These are phyloP conservation scores for Parazoanthus darwini DNA, from an alignment of 92 coral and sea anemone genomes.

Conservation along the genomic window DNA sequence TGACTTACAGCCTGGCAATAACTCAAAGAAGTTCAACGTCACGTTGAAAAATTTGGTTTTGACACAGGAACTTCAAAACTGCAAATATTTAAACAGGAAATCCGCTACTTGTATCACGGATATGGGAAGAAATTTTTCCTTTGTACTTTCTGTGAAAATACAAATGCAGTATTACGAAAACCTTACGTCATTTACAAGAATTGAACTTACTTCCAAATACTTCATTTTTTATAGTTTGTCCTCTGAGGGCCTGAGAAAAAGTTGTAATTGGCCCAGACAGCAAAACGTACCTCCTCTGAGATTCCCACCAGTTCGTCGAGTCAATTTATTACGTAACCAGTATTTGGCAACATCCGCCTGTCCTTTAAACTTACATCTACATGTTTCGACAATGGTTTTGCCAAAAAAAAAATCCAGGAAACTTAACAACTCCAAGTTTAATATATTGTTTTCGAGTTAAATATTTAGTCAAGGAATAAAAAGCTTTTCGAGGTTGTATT, in stretches of 20 bases:
- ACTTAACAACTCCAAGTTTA: no score
- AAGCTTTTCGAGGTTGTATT: no score
- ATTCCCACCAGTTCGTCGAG: background rate
- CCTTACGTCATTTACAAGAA: background rate
- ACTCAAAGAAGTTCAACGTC: background rate
- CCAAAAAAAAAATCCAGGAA: no score
- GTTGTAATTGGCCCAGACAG: background rate
- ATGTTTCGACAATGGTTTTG: background rate
- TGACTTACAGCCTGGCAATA: background rate
- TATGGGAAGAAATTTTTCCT: background rate
- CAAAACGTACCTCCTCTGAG: background rate
- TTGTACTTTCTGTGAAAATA: background rate
- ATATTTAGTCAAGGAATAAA: no score
- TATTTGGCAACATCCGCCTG: no score
- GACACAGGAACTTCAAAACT: background rate
- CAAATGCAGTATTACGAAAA: background rate
- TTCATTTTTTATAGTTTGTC: no score
- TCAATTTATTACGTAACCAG: no score
- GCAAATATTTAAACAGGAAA: background rate
- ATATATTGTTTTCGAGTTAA: no score
- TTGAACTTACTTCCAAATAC: background rate
- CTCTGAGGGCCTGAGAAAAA: no score
- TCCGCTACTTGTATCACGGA: background rate
- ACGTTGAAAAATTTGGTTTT: background rate
- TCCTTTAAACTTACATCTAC: no score